Base-by-base conservation (phyloP, 2,797 vertebrate genomes). In the Karalla daura region DNA sequence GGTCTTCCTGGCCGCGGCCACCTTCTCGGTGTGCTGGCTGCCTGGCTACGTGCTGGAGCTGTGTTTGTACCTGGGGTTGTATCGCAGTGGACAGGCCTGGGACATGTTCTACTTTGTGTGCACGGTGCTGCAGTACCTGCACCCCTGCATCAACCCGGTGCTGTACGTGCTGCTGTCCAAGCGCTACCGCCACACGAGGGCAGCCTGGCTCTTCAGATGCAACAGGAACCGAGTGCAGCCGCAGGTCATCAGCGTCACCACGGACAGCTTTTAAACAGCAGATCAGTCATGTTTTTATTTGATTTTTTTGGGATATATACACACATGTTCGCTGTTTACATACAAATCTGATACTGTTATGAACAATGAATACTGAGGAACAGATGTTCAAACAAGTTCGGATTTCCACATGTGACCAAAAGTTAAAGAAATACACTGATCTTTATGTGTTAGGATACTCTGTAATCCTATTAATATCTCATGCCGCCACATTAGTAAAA, bases 21-120 rank as follows among this genome's bases (percentile, higher is more conserved):
- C 91, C 24, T 95, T 94, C 82, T 92, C 91, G 1, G 51, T 76
- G 25, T 94, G 89, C 80, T 95, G 93, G 90, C 79, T 94, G 78
- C 93, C 92, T 9, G 90, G 93, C 6, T 93, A 92, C 41, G 81
- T 93, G 49, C 84, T 95, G 67, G 89, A 95, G 80, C 76, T 94
- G 52, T 89, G 90, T 18, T 79, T 94, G 45, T 94, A 91, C 81
- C 75, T 94, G 69, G 93, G 81, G 5, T 60, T 89, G 45, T 95
- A 91, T 55, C 83, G 41, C 2, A 86, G 91, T 1, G 81, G 90
- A 24, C 81, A 69, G 2, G 69, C 75, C 5, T 93, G 92, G 89
- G 89, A 95, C 54, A 87, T 61, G 45, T 94, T 94, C 82, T 87
- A 93, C 76, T 94, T 93, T 55, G 39, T 78, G 50, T 94, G 92